Conservation (phyloP, 92 coral and sea anemone genomes). For the Heteractis magnifica region DNA sequence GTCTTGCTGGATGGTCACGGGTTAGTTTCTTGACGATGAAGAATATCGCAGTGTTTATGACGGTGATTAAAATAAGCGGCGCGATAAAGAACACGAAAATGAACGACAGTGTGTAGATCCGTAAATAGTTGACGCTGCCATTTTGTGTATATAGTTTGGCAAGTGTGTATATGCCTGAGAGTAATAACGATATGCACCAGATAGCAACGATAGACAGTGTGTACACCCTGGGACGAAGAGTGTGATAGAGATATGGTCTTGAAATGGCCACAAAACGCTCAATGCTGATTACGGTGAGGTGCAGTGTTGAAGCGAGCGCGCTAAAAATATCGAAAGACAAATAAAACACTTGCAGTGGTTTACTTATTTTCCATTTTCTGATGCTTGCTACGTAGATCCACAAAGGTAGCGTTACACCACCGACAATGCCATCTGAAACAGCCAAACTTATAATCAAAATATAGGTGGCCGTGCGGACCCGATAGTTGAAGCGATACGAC, state of each 20-base stretch:
- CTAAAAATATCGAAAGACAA: constrained; percentile 86
- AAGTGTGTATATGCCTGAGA: constrained; percentile 67
- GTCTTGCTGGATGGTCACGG: constrained; percentile 37
- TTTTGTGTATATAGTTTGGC: constrained; percentile 40
- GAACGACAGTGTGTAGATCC: constrained; percentile 43
- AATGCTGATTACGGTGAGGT: constrained; percentile 81
- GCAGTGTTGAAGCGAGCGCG: constrained; percentile 87
- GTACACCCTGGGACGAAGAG: constrained; percentile 59
- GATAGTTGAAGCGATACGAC: constrained; percentile 68
- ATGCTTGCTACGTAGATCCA: constrained; percentile 66
- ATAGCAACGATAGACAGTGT: constrained; percentile 56
- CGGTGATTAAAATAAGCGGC: constrained; percentile 46
- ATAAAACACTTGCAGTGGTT: constrained; percentile 44
- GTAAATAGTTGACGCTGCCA: constrained; percentile 6
- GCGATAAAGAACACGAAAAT: constrained; percentile 43
- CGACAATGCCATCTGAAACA: constrained; percentile 73
- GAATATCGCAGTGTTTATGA: constrained; percentile 57
- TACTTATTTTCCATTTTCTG: constrained; percentile 41
- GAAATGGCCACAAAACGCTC: constrained; percentile 86
- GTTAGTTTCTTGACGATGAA: constrained; percentile 46
- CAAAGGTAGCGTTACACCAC: constrained; percentile 72
- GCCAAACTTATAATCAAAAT: constrained; percentile 79
- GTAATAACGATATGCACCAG: constrained; percentile 69
- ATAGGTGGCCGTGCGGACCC: constrained; percentile 78
- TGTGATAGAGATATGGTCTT: constrained; percentile 78